Base-by-base conservation (phyloP, 2,113 vertebrate species). In the Antigone vipio region DNA sequence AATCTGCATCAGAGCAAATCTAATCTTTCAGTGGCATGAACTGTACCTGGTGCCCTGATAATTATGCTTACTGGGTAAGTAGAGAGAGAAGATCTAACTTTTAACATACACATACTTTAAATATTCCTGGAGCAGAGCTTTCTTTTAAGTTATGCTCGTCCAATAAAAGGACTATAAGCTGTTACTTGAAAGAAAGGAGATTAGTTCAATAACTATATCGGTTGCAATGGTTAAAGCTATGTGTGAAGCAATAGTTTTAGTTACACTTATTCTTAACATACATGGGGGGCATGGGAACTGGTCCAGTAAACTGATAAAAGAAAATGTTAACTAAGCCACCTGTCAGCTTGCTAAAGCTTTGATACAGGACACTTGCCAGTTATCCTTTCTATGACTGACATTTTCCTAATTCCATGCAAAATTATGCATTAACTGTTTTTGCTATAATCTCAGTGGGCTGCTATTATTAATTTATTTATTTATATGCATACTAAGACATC, bases 391-490 rank as follows among this genome's bases (percentile, higher is more conserved):
- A 50, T 91, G 59, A 89, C 38, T 91, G 92, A 55, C 74, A 50
- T 85, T 93, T 95, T 92, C 81, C 64, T 91, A 91, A 89, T 93
- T 80, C n/a, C 52, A 69, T 86, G 68, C 30, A 97, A 97, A 95
- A 76, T 58, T 44, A 77, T 77, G 21, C 22, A 42, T 66, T 91
- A 92, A 93, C n/a, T 92, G 14, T 11, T 64, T 94, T 83, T 89
- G 38, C 29, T 80, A 42, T 84, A 75, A 78, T 97, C 82, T 90
- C 84, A 47, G 30, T 67, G 76, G 84, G 35, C 24, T 92, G 38
- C 29, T 82, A 20, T 40, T 85, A 66, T 80, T 88, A 13, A 78
- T 89, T 91, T 53, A 89, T 95, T 92, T 79, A 95, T 91, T 97
- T 93, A 49, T 68, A 44, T 60, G 55, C 34, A 67, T 85, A 53